Evolutionary conservation across 2,113 vertebrate genomes (phyloP), one percentile per base, ranked within the genome.

Genomic region (Equus przewalskii): DNA sequence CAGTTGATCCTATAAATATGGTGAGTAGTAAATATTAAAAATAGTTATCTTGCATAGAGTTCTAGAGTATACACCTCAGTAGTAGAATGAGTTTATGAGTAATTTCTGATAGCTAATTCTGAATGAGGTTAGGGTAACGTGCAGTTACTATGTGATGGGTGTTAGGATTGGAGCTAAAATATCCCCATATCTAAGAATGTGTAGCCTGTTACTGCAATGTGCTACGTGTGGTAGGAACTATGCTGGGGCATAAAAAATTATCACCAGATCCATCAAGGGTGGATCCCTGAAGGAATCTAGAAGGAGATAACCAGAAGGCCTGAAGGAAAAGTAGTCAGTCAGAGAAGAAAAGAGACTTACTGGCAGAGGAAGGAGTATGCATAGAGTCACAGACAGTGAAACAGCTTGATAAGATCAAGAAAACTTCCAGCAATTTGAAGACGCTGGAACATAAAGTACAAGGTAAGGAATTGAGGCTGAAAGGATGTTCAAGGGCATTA

Each of bases 1-100:
- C 99, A 44, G 99, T 99, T 62, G 99, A 99, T 98, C 99, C 99
- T 73, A 99, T 99, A 97, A 99, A 99, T 97, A 99, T 99, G 99
- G 99, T 99, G 98, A 99, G 99, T 99, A 92, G 89, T 81, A 12
- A 95, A 73, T 97, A 86, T 85, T 97, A 85, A 76, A 97, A 97
- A 88, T 46, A 88, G 13, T 19, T 7, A 30, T 78, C 19, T 56
- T 16, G 73, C 14, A 89, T 76, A 86, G 41, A 85, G 84, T 54
- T 49, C 41, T 0, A 24, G 10, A 51, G 1, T 83, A 92, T 62
- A 51, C 80, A 64, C 2, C 4, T 65, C 10, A 65, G 24, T 11
- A 94, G 60, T 81, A 87, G 1, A 89, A 49, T 81, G 26, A 56
- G 21, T 22, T n/a, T 22, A 2, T 81, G 33, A 41, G 1, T 36